A percentile compares a stretch with the other conserved stretches of the same genome.
phyloP scores from a whole-genome alignment of 1,140 invertebrate genomes.

The Amyelois transitella region DNA sequence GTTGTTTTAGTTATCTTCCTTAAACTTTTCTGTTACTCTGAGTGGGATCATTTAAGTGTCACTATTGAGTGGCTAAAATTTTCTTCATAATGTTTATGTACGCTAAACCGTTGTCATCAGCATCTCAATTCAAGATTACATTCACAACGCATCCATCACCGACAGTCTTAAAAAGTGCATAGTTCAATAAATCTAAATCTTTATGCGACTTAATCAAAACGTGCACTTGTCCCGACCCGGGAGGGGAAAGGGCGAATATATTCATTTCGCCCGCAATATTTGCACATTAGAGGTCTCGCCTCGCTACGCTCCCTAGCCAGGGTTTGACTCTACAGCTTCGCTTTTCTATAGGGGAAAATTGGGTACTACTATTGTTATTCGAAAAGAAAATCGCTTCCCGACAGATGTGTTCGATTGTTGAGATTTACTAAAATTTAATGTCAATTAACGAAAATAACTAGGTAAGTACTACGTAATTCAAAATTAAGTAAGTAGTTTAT shows the following conservation, averaged over 20 bases:
- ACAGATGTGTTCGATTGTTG: too few relatives aligned
- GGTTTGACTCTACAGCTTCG: constrained; percentile 47
- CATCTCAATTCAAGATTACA: too few relatives aligned
- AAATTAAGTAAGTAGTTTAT: too few relatives aligned
- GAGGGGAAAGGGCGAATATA: constrained; percentile 46
- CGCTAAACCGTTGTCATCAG: too few relatives aligned
- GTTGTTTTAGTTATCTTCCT: too few relatives aligned
- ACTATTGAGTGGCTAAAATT: too few relatives aligned
- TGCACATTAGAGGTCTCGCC: constrained; percentile 72
- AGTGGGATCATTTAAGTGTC: too few relatives aligned
- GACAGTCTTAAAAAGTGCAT: not conserved
- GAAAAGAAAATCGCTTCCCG: not conserved
- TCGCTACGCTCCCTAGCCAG: constrained; percentile 50
- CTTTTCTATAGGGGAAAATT: constrained; percentile 25
- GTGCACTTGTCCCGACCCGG: constrained; percentile 43
- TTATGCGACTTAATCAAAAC: constrained; percentile 61
- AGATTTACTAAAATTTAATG: too few relatives aligned
- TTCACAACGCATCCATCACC: constrained; percentile 8
- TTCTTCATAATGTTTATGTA: too few relatives aligned
- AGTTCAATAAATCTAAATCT: constrained; percentile 55
- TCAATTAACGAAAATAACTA: too few relatives aligned
- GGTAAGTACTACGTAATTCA: too few relatives aligned
- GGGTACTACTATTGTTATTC: constrained; percentile 21
- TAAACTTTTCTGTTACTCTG: too few relatives aligned
- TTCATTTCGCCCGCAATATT: constrained; percentile 73